Base-by-base conservation (phyloP, 2,113 vertebrate genomes). In the Paramormyrops kingsleyae region DNA sequence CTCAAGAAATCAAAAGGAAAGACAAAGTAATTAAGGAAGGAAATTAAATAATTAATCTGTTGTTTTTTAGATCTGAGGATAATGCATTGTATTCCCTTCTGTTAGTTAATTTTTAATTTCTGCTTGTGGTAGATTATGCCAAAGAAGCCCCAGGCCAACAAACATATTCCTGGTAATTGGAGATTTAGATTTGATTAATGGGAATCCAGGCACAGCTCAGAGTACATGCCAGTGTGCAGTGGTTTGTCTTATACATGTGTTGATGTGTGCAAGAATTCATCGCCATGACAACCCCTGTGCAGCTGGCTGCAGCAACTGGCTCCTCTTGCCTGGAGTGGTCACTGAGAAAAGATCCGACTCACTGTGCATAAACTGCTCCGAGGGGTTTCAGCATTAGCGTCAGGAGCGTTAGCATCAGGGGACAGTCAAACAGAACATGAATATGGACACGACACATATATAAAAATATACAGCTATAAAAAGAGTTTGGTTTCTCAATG, bases 231-330 rank as follows among this genome's bases (percentile, higher is more conserved):
- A 89, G 89, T 84, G 70, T 80, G 90, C 91, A 91, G 90, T 87
- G 74, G 89, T 92, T 91, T 91, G 89, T 47, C 90, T 93, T 91
- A 92, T 93, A 91, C 93, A 92, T 91, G 92, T 94, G 46, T 87
- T 93, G 93, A 91, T 92, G 93, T 93, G 87, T 66, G 35, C 91
- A 92, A 94, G 94, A 95, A 95, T 93, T 90, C 91, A 95, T 96
- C 94, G 94, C 95, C 95, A 96, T 96, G 96, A 94, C 96, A 96
- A 96, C 96, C 93, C 89, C 92, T 87, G 9, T 90, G 88, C 91
- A 91, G 87, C 90, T 87, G 59, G 92, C 92, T 94, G 92, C 50
- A 53, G 92, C 92, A 91, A 89, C 90, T 80, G 12, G 31, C 42
- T 87, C 44, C 56, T 44, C 42, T 84, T 21, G 39, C 39, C 7